phyloP scores from a whole-genome alignment of 2,797 vertebrate genomes.

The Strix occidentalis region DNA sequence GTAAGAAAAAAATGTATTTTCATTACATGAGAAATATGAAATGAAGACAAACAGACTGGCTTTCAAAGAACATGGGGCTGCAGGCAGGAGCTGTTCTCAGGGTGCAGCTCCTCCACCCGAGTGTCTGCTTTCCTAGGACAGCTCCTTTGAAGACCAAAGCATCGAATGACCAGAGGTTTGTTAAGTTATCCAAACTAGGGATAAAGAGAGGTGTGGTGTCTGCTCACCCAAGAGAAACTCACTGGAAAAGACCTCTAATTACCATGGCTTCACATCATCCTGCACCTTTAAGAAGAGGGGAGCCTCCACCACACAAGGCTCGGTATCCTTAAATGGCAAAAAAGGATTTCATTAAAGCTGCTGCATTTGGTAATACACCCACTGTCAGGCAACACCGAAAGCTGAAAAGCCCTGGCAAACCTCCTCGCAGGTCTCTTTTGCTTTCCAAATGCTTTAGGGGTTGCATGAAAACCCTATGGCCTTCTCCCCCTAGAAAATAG shows the following conservation, averaged over 20 bases:
- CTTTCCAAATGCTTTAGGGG: not conserved
- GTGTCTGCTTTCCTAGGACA: not conserved
- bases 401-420: not conserved
- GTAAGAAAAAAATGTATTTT: not conserved
- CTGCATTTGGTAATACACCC: not conserved
- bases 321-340: not conserved
- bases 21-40: not conserved
- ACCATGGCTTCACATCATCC: accelerated
- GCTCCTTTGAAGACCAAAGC: not conserved
- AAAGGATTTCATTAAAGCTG: not conserved
- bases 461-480: not conserved
- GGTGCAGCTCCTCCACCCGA: not conserved
- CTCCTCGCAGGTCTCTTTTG: not conserved
- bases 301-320: not conserved
- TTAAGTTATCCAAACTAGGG: not conserved
- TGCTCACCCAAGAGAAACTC: not conserved
- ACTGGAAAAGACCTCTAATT: not conserved
- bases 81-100: not conserved
- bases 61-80: not conserved
- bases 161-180: not conserved
- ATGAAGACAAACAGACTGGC: not conserved
- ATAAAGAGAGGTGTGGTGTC: not conserved
- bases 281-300: not conserved
- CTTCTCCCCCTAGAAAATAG: not conserved
- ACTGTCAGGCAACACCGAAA: not conserved